Base-by-base conservation (phyloP, 1,140 invertebrate species). In the Ceratina calcarata region DNA sequence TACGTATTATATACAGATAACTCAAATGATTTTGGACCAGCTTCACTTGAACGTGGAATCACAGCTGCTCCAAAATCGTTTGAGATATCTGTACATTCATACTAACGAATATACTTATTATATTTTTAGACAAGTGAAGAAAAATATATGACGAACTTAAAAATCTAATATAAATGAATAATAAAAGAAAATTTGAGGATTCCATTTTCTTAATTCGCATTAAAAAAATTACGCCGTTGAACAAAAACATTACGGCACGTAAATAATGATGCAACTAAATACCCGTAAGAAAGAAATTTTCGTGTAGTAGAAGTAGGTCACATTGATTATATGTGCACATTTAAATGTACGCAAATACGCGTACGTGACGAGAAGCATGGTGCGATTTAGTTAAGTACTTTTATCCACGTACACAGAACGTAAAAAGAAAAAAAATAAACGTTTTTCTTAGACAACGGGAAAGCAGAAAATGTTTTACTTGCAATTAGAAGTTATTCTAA, bases 301-400 rank as follows among this genome's bases (percentile, higher is more conserved):
- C 0, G 15, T 16, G 60, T 24, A 13, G 32, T 12, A 8, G 13
- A 76, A 69, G 4, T 67, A 67, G 76, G 70, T 55, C 71, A 80
- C 6, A 51, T 60, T 67, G 55, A 32, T 16, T 22, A 32, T 13
- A 8, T 0, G 8, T 68, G 8, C 18, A 32, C 15, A 55, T 71
- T 69, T 32, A 27, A 71, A 27, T 37, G 10, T 62, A 61, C 67
- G 51, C 18, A 81, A 71, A 78, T 57, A 13, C 0, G 57, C 8
- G 24, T 80, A 85, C 83, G 83, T 85, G 83, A 82, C 80, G 20
- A 57, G 13, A 53, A 27, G 22, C 83, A 85, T 77, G 81, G 13
- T 22, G 18, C 27, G 69, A 81, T 24, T 18, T 62, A 57, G 12
- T 65, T 15, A n/a, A n/a, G n/a, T 68, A 51, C n/a, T 60, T 24